A percentile compares a stretch with the other conserved stretches of the same genome.
Evolutionary conservation across 2,113 vertebrate species (phyloP).

Genomic region (Gorsachius goisagi): DNA sequence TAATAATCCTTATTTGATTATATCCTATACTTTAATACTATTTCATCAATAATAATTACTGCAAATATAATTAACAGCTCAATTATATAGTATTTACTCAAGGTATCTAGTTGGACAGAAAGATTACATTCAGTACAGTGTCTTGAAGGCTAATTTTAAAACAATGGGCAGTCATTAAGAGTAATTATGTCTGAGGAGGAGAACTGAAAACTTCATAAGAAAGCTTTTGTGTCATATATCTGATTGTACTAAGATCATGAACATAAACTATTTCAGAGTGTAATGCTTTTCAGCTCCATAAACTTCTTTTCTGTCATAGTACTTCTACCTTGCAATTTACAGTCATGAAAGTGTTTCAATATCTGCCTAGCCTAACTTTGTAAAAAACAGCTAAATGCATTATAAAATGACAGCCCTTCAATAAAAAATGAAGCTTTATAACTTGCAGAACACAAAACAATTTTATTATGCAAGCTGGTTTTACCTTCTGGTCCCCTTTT

Average conservation of each 20-base stretch:
- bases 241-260: neutral
- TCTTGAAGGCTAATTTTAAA: conserved; percentile 9
- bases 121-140: neutral
- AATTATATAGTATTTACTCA: neutral
- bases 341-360: neutral
- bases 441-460: neutral
- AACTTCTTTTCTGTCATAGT: neutral
- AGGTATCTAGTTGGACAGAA: neutral
- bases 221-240: neutral
- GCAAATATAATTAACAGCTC: neutral
- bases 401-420: neutral
- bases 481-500: neutral
- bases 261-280: neutral
- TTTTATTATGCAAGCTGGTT: neutral
- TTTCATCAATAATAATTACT: conserved; percentile 11
- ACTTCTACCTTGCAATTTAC: neutral
- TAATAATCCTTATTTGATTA: neutral
- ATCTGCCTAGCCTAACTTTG: neutral
- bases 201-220: neutral
- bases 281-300: neutral
- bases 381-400: neutral
- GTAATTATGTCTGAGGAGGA: neutral
- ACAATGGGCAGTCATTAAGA: neutral
- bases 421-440: neutral
- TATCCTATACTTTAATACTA: neutral